A percentile compares a stretch with the other conserved stretches of the same genome.
Conservation (phyloP, 2,888 invertebrate genomes). For the Hirudinaria manillensis region DNA sequence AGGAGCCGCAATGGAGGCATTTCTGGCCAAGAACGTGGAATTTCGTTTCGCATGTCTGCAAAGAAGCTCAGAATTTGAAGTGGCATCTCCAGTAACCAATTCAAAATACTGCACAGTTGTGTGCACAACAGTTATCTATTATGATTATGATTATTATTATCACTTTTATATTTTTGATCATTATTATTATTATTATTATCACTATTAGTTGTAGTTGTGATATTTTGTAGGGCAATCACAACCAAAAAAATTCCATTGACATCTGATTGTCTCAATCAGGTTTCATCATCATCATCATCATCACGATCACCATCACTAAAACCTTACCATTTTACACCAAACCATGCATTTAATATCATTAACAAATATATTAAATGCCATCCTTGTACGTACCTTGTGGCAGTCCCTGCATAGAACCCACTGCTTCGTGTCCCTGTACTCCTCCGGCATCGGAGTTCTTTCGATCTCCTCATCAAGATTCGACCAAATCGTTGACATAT, state of each 20-base stretch:
- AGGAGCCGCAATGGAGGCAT: slow-evolving; percentile 72
- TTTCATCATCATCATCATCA: not conserved
- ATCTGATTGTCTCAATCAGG: not conserved
- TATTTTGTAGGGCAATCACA: too few species aligned
- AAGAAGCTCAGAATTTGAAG: not conserved
- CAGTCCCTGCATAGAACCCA: slow-evolving; percentile 85
- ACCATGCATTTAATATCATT: not conserved
- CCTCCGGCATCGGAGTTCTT: slow-evolving; percentile 75
- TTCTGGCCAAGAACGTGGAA: slow-evolving; percentile 84
- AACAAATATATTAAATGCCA: not conserved
- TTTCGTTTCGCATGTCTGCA: slow-evolving; percentile 65
- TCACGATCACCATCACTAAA: not conserved
- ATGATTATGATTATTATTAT: not conserved
- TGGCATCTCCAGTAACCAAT: not conserved
- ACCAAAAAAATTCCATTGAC: too few species aligned
- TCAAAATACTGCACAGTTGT: not conserved
- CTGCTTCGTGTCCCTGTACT: slow-evolving; percentile 72
- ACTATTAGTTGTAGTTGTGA: too few species aligned
- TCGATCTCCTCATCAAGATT: slow-evolving; percentile 75
- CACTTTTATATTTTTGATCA: not conserved
- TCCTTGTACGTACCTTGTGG: slow-evolving; percentile 64
- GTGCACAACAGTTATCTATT: not conserved
- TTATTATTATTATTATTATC: too few species aligned
- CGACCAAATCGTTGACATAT: slow-evolving; percentile 76
- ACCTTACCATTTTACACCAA: too few species aligned